Evolutionary conservation across 2,113 vertebrate species (phyloP), one percentile per base, ranked within the genome.

Genomic region (Petroica traversi): DNA sequence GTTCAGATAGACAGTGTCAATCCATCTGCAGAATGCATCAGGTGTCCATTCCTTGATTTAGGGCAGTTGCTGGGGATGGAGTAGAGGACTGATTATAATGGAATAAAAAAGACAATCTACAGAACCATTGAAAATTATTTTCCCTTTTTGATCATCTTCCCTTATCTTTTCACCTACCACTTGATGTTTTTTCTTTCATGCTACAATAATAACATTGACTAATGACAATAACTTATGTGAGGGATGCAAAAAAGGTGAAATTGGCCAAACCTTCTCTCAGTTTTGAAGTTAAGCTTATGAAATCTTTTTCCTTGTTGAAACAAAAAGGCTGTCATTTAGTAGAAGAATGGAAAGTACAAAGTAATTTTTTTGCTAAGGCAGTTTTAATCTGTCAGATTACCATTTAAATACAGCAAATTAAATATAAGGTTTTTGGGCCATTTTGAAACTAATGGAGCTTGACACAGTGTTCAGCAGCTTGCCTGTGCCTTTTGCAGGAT

Each of bases 11-110:
- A 77, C 77, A 82, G 77, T 72, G 74, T 45, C 0, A 46, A 73
- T 82, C 85, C 89, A 93, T 93, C 94, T 96, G 96, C 94, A 89
- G 81, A 95, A 97, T 71, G 49, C 95, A 96, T 97, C 93, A 95
- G 78, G 63, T 97, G 74, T 78, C 87, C 80, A 45, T 54, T 87
- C 46, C 41, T 89, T 96, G 92, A 92, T 96, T 96, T 94, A 94
- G 55, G 74, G 26, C 63, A 82, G 58, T 82, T 89, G 19, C 57
- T 85, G 62, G 19, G 41, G 43, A 63, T 41, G 67, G 43, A 55
- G 33, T 4, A 46, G 46, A 92, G 74, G 71, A 83, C 83, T 68
- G 58, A 93, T 85, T 91, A 51, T 41, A 69, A 26, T 63, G 38
- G 33, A 0, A 0, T 20, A 22, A 29, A 59, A 76, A 71, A 34